These are phyloP conservation scores for Drosophila rufa DNA, from an alignment of 1,140 invertebrate genomes.

Conservation along the genomic window DNA sequence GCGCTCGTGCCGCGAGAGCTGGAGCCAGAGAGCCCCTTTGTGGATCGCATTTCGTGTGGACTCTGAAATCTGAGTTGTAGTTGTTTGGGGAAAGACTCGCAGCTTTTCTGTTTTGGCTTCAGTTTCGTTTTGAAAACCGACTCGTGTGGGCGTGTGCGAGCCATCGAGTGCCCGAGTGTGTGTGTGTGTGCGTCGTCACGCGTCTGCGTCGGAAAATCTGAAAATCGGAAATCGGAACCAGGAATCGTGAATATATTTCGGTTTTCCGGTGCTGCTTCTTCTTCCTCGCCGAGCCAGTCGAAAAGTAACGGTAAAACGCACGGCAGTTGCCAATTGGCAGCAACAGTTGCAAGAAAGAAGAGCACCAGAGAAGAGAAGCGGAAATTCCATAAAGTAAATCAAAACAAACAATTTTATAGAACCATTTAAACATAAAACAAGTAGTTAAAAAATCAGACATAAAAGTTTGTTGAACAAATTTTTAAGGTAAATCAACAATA, in stretches of 20 bases:
- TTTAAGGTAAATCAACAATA: no score
- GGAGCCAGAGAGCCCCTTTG: slow-evolving; percentile 15
- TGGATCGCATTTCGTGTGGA: slow-evolving; percentile 66
- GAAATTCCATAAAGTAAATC: not conserved
- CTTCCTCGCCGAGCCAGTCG: slow-evolving; percentile 9
- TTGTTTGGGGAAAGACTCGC: slow-evolving; percentile 35
- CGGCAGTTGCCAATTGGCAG: slow-evolving; percentile 30
- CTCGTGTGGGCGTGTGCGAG: slow-evolving; percentile 65
- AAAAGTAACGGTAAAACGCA: slow-evolving; percentile 21
- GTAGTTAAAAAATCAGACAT: not conserved
- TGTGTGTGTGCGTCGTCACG: slow-evolving; percentile 35
- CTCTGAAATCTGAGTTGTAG: slow-evolving; percentile 69
- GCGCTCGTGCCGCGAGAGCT: not conserved
- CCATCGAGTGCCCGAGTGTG: slow-evolving; percentile 37
- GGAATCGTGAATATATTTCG: slow-evolving; percentile 38
- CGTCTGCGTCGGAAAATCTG: slow-evolving; percentile 41
- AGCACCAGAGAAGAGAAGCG: slow-evolving; percentile 22
- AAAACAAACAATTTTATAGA: slow-evolving; percentile 6
- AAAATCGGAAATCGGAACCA: slow-evolving; percentile 38
- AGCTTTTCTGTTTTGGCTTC: slow-evolving; percentile 48
- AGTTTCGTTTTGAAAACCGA: slow-evolving; percentile 65
- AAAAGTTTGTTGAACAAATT: slow-evolving; percentile 58
- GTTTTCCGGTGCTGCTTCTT: slow-evolving; percentile 30
- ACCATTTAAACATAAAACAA: slow-evolving; percentile 6
- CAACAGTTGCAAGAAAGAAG: slow-evolving; percentile 37